Percentiles rank a stretch among this genome's conserved stretches.
Evolutionary conservation across 2,797 vertebrate species (phyloP).

Genomic region (Craterocephalus amniculus): DNA sequence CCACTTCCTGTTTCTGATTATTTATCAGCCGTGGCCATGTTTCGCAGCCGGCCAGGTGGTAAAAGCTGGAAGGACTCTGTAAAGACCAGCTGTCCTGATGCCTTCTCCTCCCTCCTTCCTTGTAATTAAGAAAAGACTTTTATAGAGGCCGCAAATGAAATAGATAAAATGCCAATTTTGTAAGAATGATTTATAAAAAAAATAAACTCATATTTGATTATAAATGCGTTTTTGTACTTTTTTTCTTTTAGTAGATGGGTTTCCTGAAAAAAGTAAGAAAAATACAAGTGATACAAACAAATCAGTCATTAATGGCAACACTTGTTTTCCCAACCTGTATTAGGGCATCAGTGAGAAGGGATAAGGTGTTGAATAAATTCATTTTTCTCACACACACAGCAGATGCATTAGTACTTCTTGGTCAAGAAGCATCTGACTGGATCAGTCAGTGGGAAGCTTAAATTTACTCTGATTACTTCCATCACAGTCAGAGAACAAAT

Average conservation of each 20-base stretch:
- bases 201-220: conserved; percentile 86
- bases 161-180: conserved; percentile 85
- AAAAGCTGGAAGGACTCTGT: conserved; percentile 57
- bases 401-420: neutral
- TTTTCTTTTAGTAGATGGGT: neutral
- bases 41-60: conserved; percentile 29
- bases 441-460: neutral
- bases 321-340: neutral
- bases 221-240: conserved; percentile 30
- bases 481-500: too few relatives aligned
- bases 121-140: conserved; percentile 87
- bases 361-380: too few relatives aligned
- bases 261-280: neutral
- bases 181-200: conserved; percentile 87
- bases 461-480: too few relatives aligned
- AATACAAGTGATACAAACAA: neutral
- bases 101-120: conserved; percentile 75
- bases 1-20: conserved; percentile 75
- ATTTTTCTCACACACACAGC: neutral
- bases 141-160: conserved; percentile 86
- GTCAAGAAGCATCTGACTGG: too few relatives aligned
- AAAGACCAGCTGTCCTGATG: conserved; percentile 75
- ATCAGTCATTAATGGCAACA: neutral
- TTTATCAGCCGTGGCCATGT: conserved; percentile 71
- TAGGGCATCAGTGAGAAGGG: neutral